These are phyloP conservation scores for Parthenolecanium corni DNA, from an alignment of 2,888 invertebrate genomes.

Conservation along the genomic window DNA sequence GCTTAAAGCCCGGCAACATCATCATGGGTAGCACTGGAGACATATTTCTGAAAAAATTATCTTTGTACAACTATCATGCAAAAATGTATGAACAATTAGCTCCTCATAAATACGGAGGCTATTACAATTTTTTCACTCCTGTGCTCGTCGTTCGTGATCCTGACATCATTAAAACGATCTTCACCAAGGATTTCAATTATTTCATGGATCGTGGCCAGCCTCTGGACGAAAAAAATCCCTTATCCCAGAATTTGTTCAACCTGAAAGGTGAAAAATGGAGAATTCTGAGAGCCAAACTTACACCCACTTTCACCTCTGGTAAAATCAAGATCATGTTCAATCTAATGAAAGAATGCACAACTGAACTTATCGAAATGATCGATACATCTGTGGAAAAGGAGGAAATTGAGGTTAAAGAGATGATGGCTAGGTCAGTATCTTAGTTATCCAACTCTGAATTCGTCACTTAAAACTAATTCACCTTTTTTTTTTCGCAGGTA, in stretches of 20 bases:
- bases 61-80: slow-evolving; percentile 10
- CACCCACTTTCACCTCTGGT: slow-evolving; percentile 45
- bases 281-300: slow-evolving; percentile 42
- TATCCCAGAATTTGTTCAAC: slow-evolving; percentile 39
- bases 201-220: slow-evolving; percentile 41
- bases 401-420: background rate
- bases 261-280: slow-evolving; percentile 45
- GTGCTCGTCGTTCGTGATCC: slow-evolving; percentile 41
- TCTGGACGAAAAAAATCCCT: slow-evolving; percentile 37
- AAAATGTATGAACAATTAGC: slow-evolving; percentile 17
- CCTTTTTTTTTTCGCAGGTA: slow-evolving; percentile 5
- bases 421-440: slow-evolving; percentile 12
- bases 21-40: slow-evolving; percentile 13
- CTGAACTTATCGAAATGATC: slow-evolving; percentile 35
- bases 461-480: no score
- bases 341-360: slow-evolving; percentile 40
- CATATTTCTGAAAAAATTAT: background rate
- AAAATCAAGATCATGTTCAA: slow-evolving; percentile 46
- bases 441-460: no score
- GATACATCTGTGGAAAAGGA: background rate
- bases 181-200: slow-evolving; percentile 42
- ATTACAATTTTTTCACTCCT: slow-evolving; percentile 43
- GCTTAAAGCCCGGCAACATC: slow-evolving; percentile 7
- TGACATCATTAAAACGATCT: slow-evolving; percentile 41
- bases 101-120: slow-evolving; percentile 37